Conservation (phyloP, 2,797 vertebrate genomes). For the Eidolon dupreanum region DNA sequence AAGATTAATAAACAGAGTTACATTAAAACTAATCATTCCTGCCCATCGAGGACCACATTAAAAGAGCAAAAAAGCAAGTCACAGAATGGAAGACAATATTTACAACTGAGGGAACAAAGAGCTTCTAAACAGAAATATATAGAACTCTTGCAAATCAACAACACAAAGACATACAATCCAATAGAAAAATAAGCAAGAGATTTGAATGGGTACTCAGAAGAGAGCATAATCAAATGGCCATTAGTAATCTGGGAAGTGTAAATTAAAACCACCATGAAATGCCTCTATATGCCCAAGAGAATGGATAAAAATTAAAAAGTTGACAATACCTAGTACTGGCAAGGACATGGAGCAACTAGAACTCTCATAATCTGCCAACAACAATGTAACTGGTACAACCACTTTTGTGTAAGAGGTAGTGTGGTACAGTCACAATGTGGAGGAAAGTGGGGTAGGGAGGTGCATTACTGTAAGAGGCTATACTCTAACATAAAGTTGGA, state of each 20-base stretch:
- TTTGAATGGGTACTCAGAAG: constrained; percentile 26
- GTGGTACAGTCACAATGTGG: background rate
- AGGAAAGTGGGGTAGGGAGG: background rate
- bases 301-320: constrained; percentile 35
- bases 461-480: background rate
- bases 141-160: background rate
- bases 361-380: background rate
- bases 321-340: background rate
- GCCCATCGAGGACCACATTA: background rate
- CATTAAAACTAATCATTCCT: constrained; percentile 28
- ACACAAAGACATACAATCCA: background rate
- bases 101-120: constrained; percentile 34
- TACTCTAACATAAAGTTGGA: background rate
- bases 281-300: background rate
- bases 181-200: background rate
- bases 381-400: background rate
- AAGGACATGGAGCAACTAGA: constrained; percentile 11
- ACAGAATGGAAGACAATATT: constrained; percentile 5
- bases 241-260: background rate
- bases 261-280: constrained; percentile 47
- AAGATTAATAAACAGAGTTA: constrained; percentile 9
- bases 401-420: constrained; percentile 2
- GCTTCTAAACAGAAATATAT: constrained; percentile 1
- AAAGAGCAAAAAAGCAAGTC: constrained; percentile 23
- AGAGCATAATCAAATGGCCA: background rate